These are phyloP conservation scores for Hiodon alosoides DNA, from an alignment of 2,113 vertebrate genomes.

Conservation along the genomic window DNA sequence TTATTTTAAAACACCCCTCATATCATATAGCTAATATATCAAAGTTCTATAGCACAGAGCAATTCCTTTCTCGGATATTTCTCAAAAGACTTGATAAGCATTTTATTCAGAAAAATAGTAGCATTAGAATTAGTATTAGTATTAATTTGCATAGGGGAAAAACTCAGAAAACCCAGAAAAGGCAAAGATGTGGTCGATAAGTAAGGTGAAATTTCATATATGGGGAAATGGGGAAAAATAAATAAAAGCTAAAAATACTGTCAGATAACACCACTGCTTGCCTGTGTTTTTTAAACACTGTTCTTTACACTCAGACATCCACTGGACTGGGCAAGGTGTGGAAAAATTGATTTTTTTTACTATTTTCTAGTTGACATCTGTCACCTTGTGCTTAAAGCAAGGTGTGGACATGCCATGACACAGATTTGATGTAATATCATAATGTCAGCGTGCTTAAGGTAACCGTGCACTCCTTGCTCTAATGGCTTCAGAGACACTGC, in stretches of 20 bases:
- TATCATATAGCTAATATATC: background rate
- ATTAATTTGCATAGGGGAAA: no score
- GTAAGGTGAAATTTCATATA: no score
- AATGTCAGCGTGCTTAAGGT: slow-evolving; percentile 34
- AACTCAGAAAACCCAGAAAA: no score
- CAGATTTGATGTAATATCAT: slow-evolving; percentile 36
- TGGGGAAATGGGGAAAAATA: no score
- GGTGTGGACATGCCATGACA: slow-evolving; percentile 34
- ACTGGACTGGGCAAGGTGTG: slow-evolving; percentile 5
- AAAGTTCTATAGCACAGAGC: background rate
- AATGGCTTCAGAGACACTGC: slow-evolving; percentile 30
- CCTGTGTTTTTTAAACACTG: slow-evolving; percentile 5
- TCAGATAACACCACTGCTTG: no score
- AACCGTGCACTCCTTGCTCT: slow-evolving; percentile 29
- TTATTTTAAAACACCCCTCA: background rate
- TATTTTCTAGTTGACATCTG: slow-evolving; percentile 25
- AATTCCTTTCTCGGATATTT: background rate
- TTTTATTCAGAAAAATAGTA: no score
- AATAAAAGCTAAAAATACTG: no score
- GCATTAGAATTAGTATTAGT: no score
- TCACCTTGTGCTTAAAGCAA: slow-evolving; percentile 21
- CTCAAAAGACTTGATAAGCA: no score
- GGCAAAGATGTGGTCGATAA: no score
- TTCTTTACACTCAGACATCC: slow-evolving; percentile 3
- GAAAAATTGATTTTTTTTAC: background rate